These are phyloP conservation scores for Adoxophyes honmai DNA, from an alignment of 1,140 invertebrate species.

Conservation along the genomic window DNA sequence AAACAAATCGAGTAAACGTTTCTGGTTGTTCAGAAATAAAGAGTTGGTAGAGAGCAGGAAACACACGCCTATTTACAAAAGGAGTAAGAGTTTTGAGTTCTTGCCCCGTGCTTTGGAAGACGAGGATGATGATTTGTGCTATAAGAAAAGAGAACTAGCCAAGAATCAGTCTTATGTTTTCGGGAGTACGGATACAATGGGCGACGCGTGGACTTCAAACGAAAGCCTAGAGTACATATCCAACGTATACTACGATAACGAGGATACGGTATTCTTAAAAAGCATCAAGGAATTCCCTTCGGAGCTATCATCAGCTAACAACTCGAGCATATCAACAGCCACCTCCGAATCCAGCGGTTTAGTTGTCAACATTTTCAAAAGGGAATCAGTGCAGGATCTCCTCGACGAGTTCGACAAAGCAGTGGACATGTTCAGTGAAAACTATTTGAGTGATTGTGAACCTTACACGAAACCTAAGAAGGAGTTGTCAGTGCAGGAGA, in stretches of 20 bases:
- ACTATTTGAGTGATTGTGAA: slow-evolving; percentile 66
- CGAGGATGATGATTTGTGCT: slow-evolving; percentile 21
- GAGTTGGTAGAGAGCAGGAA: slow-evolving; percentile 44
- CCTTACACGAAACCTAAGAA: slow-evolving; percentile 49
- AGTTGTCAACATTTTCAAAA: slow-evolving; percentile 49
- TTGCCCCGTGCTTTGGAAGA: slow-evolving; percentile 54
- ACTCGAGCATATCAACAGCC: slow-evolving; percentile 46
- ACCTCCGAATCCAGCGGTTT: slow-evolving; percentile 43
- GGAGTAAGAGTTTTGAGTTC: slow-evolving; percentile 71
- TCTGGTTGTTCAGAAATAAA: slow-evolving; percentile 62
- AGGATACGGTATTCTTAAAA: slow-evolving; percentile 53
- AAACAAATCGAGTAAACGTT: slow-evolving; percentile 50
- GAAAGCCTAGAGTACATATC: slow-evolving; percentile 53
- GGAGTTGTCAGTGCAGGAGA: slow-evolving; percentile 34
- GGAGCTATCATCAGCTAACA: slow-evolving; percentile 41
- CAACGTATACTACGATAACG: slow-evolving; percentile 55
- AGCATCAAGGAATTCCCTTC: slow-evolving; percentile 53
- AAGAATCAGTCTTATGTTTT: slow-evolving; percentile 51
- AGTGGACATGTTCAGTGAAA: slow-evolving; percentile 65
- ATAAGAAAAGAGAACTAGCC: slow-evolving; percentile 26
- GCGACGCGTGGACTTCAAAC: slow-evolving; percentile 42
- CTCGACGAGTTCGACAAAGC: slow-evolving; percentile 61
- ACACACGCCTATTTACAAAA: slow-evolving; percentile 48
- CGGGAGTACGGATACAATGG: slow-evolving; percentile 52
- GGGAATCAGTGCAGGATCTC: slow-evolving; percentile 54